These are phyloP conservation scores for Arbacia lixula DNA, from an alignment of 53 echinoderm and acorn worm species.

Conservation along the genomic window DNA sequence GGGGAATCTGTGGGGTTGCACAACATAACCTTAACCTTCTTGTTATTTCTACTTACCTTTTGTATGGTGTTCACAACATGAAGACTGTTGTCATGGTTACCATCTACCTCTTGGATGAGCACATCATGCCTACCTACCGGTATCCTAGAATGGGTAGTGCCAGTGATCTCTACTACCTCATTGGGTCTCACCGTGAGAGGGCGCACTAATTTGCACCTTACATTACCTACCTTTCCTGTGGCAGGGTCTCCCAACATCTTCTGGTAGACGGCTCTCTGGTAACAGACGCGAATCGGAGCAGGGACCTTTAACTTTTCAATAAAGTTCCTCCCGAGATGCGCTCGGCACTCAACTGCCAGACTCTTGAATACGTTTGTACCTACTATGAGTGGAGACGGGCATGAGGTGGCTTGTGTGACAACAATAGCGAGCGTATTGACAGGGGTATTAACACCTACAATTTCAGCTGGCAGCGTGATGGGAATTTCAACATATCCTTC, in stretches of 20 bases:
- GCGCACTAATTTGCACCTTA: background rate
- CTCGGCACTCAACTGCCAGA: background rate
- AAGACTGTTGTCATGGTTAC: background rate
- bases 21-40: background rate
- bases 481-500: background rate
- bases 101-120: background rate
- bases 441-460: background rate
- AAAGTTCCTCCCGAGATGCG: background rate
- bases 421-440: background rate
- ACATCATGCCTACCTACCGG: constrained; percentile 5
- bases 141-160: background rate
- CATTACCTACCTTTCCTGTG: constrained; percentile 21
- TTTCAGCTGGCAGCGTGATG: background rate
- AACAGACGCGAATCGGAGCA: background rate
- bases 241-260: constrained; percentile 1
- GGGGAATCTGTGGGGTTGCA: background rate
- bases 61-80: background rate
- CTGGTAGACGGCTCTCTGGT: background rate
- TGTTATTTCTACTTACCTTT: background rate
- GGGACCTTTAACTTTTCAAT: background rate
- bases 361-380: constrained; percentile 7
- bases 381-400: constrained; percentile 1
- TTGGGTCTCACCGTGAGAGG: constrained; percentile 3
- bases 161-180: background rate
- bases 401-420: background rate